phyloP scores from a whole-genome alignment of 1,140 invertebrate species.

The Cyclargus thomasi region DNA sequence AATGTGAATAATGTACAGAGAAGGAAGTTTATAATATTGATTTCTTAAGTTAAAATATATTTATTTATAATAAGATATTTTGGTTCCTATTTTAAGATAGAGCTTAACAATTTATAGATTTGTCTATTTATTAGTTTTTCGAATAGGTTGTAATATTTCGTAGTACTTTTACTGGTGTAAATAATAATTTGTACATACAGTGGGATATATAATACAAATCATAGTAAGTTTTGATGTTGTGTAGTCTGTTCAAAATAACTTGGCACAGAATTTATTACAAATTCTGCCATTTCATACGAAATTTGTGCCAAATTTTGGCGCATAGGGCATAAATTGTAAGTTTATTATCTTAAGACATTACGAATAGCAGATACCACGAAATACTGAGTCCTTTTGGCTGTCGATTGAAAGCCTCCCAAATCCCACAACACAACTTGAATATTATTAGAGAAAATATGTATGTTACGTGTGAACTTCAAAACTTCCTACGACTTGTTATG shows the following conservation, averaged over 20 bases:
- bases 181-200: slow-evolving; percentile 32
- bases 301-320: too few relatives aligned
- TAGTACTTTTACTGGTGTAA: slow-evolving; percentile 31
- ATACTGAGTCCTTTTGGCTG: too few relatives aligned
- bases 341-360: too few relatives aligned
- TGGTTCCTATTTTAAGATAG: slow-evolving; percentile 72
- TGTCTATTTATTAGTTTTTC: slow-evolving; percentile 50
- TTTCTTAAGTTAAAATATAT: slow-evolving; percentile 49
- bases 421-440: too few relatives aligned
- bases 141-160: slow-evolving; percentile 23
- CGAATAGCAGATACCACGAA: too few relatives aligned
- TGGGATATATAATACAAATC: not conserved
- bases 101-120: slow-evolving; percentile 32
- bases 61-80: slow-evolving; percentile 60
- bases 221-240: not conserved
- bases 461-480: not conserved
- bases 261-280: too few relatives aligned
- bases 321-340: too few relatives aligned
- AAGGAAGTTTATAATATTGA: slow-evolving; percentile 45
- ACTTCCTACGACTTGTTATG: not conserved
- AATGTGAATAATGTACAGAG: slow-evolving; percentile 57
- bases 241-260: too few relatives aligned
- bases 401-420: too few relatives aligned
- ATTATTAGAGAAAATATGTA: too few relatives aligned
- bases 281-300: too few relatives aligned